phyloP scores from a whole-genome alignment of 2,888 invertebrate species.

The Elaeidobius kamerunicus region DNA sequence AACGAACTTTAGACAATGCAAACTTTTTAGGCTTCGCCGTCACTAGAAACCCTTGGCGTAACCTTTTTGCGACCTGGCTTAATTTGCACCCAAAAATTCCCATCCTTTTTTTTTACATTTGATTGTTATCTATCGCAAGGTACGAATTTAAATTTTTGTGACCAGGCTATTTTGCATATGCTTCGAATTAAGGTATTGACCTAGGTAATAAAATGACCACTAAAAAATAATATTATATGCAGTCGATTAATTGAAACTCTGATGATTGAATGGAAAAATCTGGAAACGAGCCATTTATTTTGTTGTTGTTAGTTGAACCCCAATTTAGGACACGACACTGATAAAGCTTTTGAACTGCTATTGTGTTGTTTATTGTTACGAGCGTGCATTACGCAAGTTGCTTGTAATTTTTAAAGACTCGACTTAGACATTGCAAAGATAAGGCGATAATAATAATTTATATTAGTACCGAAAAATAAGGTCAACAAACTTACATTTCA shows the following conservation, averaged over 20 bases:
- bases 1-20: constrained; percentile 31
- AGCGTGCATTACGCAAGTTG: constrained; percentile 12
- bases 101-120: constrained; percentile 19
- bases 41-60: constrained; percentile 10
- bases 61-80: constrained; percentile 23
- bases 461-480: constrained; percentile 21
- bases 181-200: too few species aligned
- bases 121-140: constrained; percentile 5
- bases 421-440: constrained; percentile 22
- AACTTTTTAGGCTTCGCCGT: constrained; percentile 21
- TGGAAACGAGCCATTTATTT: constrained; percentile 14
- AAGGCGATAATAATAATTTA: constrained; percentile 18
- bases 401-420: constrained; percentile 16
- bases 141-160: not conserved
- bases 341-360: constrained; percentile 17
- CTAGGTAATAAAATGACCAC: too few species aligned
- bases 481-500: constrained; percentile 23
- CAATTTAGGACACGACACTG: constrained; percentile 17
- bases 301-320: constrained; percentile 11
- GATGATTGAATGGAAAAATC: not conserved
- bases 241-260: too few species aligned
- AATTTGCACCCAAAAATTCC: constrained; percentile 20
- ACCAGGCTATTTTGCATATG: not conserved
- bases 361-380: constrained; percentile 10
- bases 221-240: too few species aligned